phyloP scores from a whole-genome alignment of 1,140 invertebrate species.

The Ridgeia piscesae region DNA sequence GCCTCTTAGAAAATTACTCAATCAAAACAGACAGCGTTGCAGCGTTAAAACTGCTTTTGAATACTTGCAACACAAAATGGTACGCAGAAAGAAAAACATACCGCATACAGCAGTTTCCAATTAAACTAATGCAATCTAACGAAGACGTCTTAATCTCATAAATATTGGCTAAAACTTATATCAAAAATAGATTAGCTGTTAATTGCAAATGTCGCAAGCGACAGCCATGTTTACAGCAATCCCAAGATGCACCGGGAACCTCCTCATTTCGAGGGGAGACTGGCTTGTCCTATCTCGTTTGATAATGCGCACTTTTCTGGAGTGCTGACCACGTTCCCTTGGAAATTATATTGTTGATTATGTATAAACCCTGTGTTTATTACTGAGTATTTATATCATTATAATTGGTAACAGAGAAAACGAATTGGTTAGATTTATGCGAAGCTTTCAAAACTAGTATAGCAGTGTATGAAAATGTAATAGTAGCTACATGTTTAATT shows the following conservation, averaged over 20 bases:
- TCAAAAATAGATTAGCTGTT: not conserved
- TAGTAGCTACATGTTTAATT: no score
- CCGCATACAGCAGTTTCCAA: not conserved
- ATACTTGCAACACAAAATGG: not conserved
- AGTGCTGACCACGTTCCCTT: no score
- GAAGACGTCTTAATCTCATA: not conserved
- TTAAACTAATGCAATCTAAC: not conserved
- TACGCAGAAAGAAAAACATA: not conserved
- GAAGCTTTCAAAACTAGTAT: no score
- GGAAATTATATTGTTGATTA: no score
- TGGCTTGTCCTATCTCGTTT: not conserved
- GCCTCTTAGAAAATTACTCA: conserved; percentile 5
- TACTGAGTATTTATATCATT: no score
- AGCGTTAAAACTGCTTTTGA: not conserved
- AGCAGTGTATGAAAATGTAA: no score
- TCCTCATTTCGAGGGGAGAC: not conserved
- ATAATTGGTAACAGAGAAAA: no score
- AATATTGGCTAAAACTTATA: not conserved
- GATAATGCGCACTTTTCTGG: no score
- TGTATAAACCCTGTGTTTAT: no score
- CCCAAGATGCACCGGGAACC: not conserved
- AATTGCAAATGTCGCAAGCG: conserved; percentile 4
- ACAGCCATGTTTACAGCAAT: not conserved
- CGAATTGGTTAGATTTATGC: no score
- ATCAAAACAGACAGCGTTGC: not conserved